Evolutionary conservation across 2,888 invertebrate genomes (phyloP).

Genomic region (Aleiodes leptofemur): DNA sequence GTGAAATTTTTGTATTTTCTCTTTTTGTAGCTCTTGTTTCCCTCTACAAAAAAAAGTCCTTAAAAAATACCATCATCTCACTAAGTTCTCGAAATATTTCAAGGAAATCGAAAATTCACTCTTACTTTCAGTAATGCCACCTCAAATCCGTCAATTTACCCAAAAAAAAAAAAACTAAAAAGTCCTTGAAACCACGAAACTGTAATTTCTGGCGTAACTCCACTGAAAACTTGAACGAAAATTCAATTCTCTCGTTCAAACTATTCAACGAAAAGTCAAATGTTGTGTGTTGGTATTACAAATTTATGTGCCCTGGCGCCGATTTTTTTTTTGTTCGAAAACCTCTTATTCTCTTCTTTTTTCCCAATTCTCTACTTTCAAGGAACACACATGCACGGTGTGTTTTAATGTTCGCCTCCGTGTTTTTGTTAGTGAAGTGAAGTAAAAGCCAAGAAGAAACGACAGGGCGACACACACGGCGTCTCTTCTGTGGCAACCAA

Average conservation of each 20-base stretch:
- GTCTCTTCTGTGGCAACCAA: slow-evolving; percentile 62
- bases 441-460: slow-evolving; percentile 52
- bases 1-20: too few species aligned
- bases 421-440: slow-evolving; percentile 34
- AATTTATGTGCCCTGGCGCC: slow-evolving; percentile 15
- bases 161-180: neutral
- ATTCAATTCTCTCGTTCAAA: slow-evolving; percentile 13
- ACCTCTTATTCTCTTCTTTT: neutral
- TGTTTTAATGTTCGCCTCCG: slow-evolving; percentile 16
- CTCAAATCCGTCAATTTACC: too few species aligned
- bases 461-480: slow-evolving; percentile 62
- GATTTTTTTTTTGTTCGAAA: neutral
- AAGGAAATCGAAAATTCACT: too few species aligned
- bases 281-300: slow-evolving; percentile 27
- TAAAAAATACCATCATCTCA: too few species aligned
- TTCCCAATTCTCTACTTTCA: too few species aligned
- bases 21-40: too few species aligned
- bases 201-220: slow-evolving; percentile 24
- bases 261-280: neutral
- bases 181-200: slow-evolving; percentile 20
- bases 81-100: too few species aligned
- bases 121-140: too few species aligned
- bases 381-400: slow-evolving; percentile 8
- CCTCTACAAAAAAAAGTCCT: too few species aligned
- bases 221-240: slow-evolving; percentile 23